Evolutionary conservation across 2,797 vertebrate genomes (phyloP).

Genomic region (Lepidocolaptes lacrymiger): DNA sequence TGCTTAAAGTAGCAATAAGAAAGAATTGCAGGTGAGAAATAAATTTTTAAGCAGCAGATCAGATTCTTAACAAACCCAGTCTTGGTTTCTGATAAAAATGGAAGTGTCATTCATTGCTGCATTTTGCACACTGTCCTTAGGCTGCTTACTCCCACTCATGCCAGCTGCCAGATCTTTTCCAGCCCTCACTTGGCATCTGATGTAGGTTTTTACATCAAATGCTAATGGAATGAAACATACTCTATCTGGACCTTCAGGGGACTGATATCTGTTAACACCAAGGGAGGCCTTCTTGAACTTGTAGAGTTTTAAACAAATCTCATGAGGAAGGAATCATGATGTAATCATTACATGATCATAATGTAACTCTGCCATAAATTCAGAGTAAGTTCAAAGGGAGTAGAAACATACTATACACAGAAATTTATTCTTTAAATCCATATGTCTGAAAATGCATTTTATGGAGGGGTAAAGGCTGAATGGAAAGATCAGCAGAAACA

Average conservation of each 20-base stretch:
- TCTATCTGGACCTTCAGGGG: background rate
- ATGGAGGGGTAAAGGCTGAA: background rate
- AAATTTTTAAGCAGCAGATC: background rate
- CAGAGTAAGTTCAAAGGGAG: background rate
- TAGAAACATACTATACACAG: background rate
- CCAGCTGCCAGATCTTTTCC: conserved; percentile 53
- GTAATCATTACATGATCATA: background rate
- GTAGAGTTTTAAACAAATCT: background rate
- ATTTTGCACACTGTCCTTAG: conserved; percentile 56
- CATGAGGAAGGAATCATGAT: background rate
- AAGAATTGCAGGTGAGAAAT: background rate
- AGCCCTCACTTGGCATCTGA: background rate
- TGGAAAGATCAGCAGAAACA: background rate
- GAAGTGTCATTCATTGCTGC: conserved; percentile 51
- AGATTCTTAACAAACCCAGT: background rate
- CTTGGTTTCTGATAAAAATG: conserved; percentile 53
- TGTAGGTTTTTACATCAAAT: conserved; percentile 18
- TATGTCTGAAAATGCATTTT: background rate
- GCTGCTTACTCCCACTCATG: conserved; percentile 61
- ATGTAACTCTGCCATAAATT: background rate
- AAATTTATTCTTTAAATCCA: background rate
- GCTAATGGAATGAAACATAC: background rate
- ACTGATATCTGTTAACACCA: background rate
- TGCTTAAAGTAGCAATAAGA: background rate
- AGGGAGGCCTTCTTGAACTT: background rate